These are phyloP conservation scores for Flexamia atlantica DNA, from an alignment of 2,888 invertebrate genomes.

Conservation along the genomic window DNA sequence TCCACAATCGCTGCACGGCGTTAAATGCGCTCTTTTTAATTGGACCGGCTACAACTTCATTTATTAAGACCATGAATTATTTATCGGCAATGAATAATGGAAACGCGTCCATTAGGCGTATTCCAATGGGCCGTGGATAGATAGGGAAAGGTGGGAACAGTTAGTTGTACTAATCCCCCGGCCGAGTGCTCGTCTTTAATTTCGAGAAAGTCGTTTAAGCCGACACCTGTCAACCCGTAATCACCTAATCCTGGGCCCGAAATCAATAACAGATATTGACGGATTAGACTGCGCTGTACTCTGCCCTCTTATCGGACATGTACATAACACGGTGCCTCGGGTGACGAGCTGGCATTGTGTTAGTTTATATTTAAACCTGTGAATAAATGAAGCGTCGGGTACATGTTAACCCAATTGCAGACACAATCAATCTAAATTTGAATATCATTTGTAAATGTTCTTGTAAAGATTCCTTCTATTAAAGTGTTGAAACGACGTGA, in stretches of 20 bases:
- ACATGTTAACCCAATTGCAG: no score
- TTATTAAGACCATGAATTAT: constrained; percentile 32
- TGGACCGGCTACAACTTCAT: constrained; percentile 20
- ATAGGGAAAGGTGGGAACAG: background rate
- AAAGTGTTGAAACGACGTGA: no score
- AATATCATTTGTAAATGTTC: no score
- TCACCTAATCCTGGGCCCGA: background rate
- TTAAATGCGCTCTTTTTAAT: constrained; percentile 9
- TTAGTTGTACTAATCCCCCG: background rate
- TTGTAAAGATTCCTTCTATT: no score
- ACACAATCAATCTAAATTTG: no score
- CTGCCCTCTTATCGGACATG: background rate
- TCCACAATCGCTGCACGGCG: background rate
- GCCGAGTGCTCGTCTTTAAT: constrained; percentile 18
- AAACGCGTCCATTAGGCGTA: constrained; percentile 31
- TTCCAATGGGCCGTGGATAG: background rate
- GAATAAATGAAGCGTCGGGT: no score
- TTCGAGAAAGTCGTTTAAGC: constrained; percentile 43
- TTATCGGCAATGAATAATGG: constrained; percentile 12
- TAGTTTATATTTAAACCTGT: no score
- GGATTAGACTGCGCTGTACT: background rate
- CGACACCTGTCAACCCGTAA: constrained; percentile 39
- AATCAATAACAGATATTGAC: constrained; percentile 42
- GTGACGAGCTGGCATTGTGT: no score
- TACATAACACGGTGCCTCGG: no score